Evolutionary conservation across 35 echinoderm and acorn worm genomes (phyloP).

Genomic region (Nesometra sesokonis): DNA sequence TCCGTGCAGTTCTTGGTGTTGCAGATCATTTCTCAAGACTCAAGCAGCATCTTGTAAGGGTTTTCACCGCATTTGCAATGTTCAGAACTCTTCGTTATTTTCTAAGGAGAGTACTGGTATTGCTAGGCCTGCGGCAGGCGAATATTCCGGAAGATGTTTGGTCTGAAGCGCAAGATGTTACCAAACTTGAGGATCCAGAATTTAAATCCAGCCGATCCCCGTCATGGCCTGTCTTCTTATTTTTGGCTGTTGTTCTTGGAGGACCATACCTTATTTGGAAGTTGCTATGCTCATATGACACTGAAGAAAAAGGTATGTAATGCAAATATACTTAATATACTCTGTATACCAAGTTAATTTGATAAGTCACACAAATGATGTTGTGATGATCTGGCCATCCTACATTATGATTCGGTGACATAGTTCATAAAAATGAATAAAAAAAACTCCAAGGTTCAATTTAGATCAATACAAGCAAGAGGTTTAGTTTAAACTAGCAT

Average conservation of each 20-base stretch:
- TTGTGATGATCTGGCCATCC: too few species aligned
- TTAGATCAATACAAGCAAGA: too few species aligned
- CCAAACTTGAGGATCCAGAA: neutral
- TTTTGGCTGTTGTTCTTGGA: constrained; percentile 89
- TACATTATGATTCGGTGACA: too few species aligned
- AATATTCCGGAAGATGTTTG: constrained; percentile 76
- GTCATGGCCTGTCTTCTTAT: constrained; percentile 95
- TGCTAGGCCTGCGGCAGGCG: constrained; percentile 37
- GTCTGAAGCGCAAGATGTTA: constrained; percentile 48
- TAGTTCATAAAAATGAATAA: too few species aligned
- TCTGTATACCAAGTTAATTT: too few species aligned
- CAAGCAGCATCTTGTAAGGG: constrained; percentile 70
- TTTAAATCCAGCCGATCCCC: constrained; percentile 6
- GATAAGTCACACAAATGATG: too few species aligned
- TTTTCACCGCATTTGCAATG: constrained; percentile 65
- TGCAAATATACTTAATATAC: too few species aligned
- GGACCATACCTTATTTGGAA: constrained; percentile 95
- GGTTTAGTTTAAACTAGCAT: too few species aligned
- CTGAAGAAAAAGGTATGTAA: constrained; percentile 21
- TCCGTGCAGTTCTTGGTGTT: constrained; percentile 80
- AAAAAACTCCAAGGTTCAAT: too few species aligned
- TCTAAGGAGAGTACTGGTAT: constrained; percentile 40
- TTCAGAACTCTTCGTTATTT: constrained; percentile 72
- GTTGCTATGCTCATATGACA: constrained; percentile 57
- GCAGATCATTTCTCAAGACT: constrained; percentile 93